A percentile compares a stretch with the other conserved stretches of the same genome.
Conservation (phyloP, 2,888 invertebrate species). For the Eupithecia abbreviata region DNA sequence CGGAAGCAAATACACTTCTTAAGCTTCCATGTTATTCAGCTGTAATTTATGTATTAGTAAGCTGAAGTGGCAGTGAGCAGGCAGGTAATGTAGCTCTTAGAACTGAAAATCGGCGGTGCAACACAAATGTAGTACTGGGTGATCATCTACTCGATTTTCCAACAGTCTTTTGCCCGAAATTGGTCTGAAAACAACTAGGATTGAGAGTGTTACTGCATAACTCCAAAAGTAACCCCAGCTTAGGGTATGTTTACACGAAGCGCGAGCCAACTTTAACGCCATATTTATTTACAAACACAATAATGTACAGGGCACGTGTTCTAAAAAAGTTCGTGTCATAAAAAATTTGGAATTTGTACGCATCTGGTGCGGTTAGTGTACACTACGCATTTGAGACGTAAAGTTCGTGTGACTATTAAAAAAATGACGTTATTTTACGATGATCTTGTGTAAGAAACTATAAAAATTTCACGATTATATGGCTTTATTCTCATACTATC, state of each 20-base stretch:
- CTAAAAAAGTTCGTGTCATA: constrained; percentile 61
- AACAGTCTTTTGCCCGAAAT: background rate
- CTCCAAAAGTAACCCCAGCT: constrained; percentile 45
- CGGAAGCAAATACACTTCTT: no score
- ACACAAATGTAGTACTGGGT: no score
- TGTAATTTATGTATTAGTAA: no score
- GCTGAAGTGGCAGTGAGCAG: no score
- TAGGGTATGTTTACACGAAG: constrained; percentile 74
- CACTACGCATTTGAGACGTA: constrained; percentile 48
- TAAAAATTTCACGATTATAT: background rate
- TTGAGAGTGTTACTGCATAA: background rate
- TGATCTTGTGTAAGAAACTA: constrained; percentile 18
- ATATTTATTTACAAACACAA: constrained; percentile 78
- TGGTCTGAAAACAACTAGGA: background rate
- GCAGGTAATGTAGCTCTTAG: no score
- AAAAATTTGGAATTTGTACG: constrained; percentile 67
- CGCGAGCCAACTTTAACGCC: constrained; percentile 61
- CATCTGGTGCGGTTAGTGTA: constrained; percentile 73
- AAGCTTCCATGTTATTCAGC: no score
- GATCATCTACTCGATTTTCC: no score
- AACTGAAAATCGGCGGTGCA: no score
- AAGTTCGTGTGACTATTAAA: constrained; percentile 18
- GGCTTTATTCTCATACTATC: background rate
- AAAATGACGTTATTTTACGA: constrained; percentile 30
- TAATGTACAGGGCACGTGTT: constrained; percentile 74